These are phyloP conservation scores for Lepidonotus clava DNA, from an alignment of 2,888 invertebrate genomes.

Conservation along the genomic window DNA sequence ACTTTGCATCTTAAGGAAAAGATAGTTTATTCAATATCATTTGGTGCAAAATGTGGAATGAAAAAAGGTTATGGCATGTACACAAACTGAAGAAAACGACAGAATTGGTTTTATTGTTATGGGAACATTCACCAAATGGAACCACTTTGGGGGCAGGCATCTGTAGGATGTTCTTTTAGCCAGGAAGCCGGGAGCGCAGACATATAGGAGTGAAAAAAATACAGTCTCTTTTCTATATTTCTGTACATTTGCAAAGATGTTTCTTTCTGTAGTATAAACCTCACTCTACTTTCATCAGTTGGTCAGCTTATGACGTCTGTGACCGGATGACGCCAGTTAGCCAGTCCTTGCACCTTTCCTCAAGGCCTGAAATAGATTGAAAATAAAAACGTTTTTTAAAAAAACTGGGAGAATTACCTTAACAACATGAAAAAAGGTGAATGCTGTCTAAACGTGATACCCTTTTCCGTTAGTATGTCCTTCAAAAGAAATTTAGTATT, in stretches of 20 bases:
- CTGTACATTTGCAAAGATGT: background rate
- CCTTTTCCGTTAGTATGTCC: too few relatives aligned
- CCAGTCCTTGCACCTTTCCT: constrained; percentile 10
- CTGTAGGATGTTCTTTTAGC: too few relatives aligned
- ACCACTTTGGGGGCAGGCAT: too few relatives aligned
- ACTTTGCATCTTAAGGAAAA: background rate
- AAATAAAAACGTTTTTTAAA: background rate
- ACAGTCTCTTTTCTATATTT: constrained; percentile 5
- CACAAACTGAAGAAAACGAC: background rate
- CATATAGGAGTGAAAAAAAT: constrained; percentile 16
- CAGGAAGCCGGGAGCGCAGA: too few relatives aligned
- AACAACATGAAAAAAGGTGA: too few relatives aligned
- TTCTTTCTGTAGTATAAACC: background rate
- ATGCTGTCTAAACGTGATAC: too few relatives aligned
- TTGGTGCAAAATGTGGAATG: background rate
- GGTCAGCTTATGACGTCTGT: background rate
- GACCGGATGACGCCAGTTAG: background rate
- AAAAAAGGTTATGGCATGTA: background rate
- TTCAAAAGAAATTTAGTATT: too few relatives aligned
- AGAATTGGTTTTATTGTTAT: background rate
- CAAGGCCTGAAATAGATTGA: background rate
- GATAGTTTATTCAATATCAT: constrained; percentile 5
- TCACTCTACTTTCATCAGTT: background rate
- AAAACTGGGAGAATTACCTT: background rate
- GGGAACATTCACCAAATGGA: too few relatives aligned